Evolutionary conservation across 2,113 vertebrate species (phyloP).

Genomic region (Camelus dromedarius): DNA sequence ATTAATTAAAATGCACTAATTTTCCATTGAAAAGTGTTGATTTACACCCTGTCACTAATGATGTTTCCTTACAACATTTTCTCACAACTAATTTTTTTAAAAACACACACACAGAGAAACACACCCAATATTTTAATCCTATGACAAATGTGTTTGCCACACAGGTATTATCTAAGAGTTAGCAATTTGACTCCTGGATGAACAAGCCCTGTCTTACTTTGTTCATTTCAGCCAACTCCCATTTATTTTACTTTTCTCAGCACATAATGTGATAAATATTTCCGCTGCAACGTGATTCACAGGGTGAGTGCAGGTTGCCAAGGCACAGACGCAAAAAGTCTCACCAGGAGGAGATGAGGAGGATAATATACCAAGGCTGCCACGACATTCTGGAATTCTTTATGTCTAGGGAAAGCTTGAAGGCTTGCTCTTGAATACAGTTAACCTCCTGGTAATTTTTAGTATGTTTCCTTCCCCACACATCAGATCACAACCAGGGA

Average conservation of each 20-base stretch:
- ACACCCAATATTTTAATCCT: slow-evolving; percentile 54
- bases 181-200: slow-evolving; percentile 47
- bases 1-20: slow-evolving; percentile 18
- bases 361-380: slow-evolving; percentile 43
- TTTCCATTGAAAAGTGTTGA: not conserved
- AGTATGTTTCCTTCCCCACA: not conserved
- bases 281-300: slow-evolving; percentile 68
- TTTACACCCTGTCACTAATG: not conserved
- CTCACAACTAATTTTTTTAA: slow-evolving; percentile 53
- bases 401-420: slow-evolving; percentile 9
- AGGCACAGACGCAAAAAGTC: slow-evolving; percentile 75
- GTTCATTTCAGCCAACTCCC: slow-evolving; percentile 47
- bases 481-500: not conserved
- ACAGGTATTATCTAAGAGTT: slow-evolving; percentile 52
- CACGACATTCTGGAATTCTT: slow-evolving; percentile 28
- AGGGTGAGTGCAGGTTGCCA: slow-evolving; percentile 68
- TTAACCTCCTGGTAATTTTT: slow-evolving; percentile 25
- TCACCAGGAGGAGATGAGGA: slow-evolving; percentile 57
- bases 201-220: slow-evolving; percentile 56
- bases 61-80: slow-evolving; percentile 28
- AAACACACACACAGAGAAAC: slow-evolving; percentile 43
- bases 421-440: slow-evolving; percentile 9
- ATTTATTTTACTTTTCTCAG: slow-evolving; percentile 66
- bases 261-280: slow-evolving; percentile 63
- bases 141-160: slow-evolving; percentile 29